Evolutionary conservation across 1,140 invertebrate genomes (phyloP).

Genomic region (Yoshiicerus persimilis): DNA sequence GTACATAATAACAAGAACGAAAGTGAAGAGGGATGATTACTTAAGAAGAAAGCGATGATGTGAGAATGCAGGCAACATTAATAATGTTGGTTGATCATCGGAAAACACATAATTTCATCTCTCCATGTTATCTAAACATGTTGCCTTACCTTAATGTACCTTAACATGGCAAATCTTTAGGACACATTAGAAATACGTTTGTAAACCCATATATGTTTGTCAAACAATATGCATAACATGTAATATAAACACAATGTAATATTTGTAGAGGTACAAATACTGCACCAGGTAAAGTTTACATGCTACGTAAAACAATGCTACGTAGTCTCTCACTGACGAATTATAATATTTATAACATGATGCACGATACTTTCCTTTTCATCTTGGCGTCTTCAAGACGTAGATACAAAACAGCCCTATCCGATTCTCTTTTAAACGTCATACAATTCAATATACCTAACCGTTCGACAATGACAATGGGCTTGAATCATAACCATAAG

Average conservation of each 20-base stretch:
- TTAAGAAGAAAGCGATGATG: conserved; percentile 22
- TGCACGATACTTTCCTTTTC: conserved; percentile 16
- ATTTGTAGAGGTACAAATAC: background rate
- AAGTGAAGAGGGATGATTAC: conserved; percentile 22
- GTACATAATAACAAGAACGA: background rate
- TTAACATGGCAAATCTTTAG: background rate
- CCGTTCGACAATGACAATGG: background rate
- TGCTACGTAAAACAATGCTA: background rate
- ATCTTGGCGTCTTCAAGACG: conserved; percentile 1
- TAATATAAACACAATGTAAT: background rate
- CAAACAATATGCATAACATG: background rate
- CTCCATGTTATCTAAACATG: background rate
- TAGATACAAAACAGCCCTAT: background rate
- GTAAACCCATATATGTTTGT: too few species aligned
- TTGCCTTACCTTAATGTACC: background rate
- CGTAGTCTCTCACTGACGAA: background rate
- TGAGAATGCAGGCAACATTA: conserved; percentile 11
- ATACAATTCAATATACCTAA: too few species aligned
- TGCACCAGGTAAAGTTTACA: background rate
- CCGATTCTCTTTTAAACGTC: background rate
- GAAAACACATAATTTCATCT: background rate
- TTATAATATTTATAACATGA: conserved; percentile 22
- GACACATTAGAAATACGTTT: too few species aligned
- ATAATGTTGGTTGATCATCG: conserved; percentile 11
- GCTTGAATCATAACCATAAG: background rate